These are phyloP conservation scores for Cassiopea andromeda DNA, from an alignment of 30 jellyfish, hydroid and myxozoan genomes.

Conservation along the genomic window DNA sequence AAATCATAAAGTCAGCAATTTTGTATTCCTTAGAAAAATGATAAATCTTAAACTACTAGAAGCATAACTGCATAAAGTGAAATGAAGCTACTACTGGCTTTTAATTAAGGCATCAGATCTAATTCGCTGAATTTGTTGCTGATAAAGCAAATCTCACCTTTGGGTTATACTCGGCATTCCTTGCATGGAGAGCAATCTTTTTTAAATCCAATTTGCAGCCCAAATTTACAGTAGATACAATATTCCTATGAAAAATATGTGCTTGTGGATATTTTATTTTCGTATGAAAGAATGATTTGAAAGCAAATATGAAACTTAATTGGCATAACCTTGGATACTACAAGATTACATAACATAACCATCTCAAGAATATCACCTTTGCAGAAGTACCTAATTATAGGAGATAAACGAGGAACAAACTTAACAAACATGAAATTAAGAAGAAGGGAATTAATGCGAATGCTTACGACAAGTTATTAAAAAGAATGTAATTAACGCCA, in stretches of 20 bases:
- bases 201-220: conserved; percentile 92
- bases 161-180: conserved; percentile 98
- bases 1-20: no score
- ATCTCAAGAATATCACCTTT: not conserved
- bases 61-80: no score
- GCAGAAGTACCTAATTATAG: not conserved
- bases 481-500: not conserved
- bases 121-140: no score
- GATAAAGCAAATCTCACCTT: conserved; percentile 47
- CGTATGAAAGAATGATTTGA: not conserved
- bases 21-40: no score
- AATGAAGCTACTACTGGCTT: no score
- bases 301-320: no score
- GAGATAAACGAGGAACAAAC: not conserved
- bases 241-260: conserved; percentile 56
- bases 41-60: no score
- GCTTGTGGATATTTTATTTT: not conserved
- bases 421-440: not conserved
- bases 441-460: not conserved
- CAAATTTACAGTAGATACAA: conserved; percentile 94
- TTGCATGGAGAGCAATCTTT: conserved; percentile 91
- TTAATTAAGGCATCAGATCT: no score
- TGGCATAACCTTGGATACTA: no score
- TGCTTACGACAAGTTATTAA: not conserved
- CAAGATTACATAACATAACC: no score